Base-by-base conservation (phyloP, 2,113 vertebrate genomes). In the Poecilia latipinna region DNA sequence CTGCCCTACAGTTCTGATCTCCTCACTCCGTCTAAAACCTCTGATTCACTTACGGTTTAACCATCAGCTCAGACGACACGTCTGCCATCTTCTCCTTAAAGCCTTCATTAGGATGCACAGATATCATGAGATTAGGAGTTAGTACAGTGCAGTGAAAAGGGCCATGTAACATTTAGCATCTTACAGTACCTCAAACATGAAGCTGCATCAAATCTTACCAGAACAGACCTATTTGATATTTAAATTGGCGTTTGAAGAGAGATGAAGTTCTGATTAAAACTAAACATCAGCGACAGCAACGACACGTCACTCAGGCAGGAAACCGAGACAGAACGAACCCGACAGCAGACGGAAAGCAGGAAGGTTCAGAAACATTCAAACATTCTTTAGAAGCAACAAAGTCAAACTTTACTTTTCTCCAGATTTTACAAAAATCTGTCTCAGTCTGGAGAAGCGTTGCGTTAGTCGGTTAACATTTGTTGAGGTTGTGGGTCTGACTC, bases 381-480 rank as follows among this genome's bases (percentile, higher is more conserved):
- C 44, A 48, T 48, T 48, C 44, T 48, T 48, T n/a, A 57, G 51
- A 57, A 24, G 51, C 51, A 11, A 57, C 24, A n/a, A n/a, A 54
- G 15, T 54, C 8, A 54, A 24, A 54, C 48, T 54, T 22, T 19
- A 54, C 22, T 24, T 57, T n/a, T 57, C 24, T 57, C 48, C 51
- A 24, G 22, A n/a, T 57, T n/a, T n/a, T 10, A 57, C 10, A 57
- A 24, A n/a, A 57, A 57, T 64, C 64, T 61, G 74, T 91, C 77
- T 82, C 70, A 80, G 79, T 78, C 75, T 81, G 33, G 42, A 86
- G 68, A 54, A 69, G 63, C 62, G 87, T 75, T 10, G 19, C 79
- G 86, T 95, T 95, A 95, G 93, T 91, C 19, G n/a, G 91, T 95
- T 94, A 95, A 80, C 60, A 3, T 80, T 61, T 86, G 79, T 78